phyloP scores from a whole-genome alignment of 37 sponge, comb jelly and placozoan genomes.

The Crambe crambe region DNA sequence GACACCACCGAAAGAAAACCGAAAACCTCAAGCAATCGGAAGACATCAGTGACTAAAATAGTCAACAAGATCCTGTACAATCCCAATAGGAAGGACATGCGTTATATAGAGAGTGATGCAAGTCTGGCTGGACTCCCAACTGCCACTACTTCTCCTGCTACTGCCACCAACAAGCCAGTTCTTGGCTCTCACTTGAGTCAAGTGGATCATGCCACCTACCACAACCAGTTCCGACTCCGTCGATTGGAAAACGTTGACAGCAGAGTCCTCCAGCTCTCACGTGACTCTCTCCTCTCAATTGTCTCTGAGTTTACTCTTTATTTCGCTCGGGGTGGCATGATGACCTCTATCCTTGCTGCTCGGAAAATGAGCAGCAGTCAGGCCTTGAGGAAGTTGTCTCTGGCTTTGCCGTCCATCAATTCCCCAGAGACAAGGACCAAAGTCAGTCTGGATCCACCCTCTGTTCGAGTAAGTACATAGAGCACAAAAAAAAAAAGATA shows the following conservation, averaged over 20 bases:
- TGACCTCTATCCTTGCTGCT: neutral
- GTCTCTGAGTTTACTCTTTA: constrained; percentile 22
- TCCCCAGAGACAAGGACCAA: neutral
- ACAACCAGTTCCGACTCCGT: constrained; percentile 11
- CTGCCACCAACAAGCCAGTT: neutral
- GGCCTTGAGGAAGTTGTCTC: neutral
- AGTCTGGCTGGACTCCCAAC: neutral
- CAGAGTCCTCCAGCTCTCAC: constrained; percentile 19
- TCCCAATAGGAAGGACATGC: constrained; percentile 18
- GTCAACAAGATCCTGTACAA: constrained; percentile 2
- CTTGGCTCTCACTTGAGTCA: too few relatives aligned
- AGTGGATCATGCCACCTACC: neutral
- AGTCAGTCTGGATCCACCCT: neutral
- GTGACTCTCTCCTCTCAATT: constrained; percentile 52
- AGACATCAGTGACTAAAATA: neutral
- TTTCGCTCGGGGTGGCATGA: neutral
- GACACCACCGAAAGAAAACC: neutral
- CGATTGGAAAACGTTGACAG: constrained; percentile 5
- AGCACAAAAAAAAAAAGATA: too few relatives aligned
- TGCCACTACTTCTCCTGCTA: neutral
- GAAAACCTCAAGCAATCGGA: neutral
- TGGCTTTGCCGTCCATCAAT: neutral
- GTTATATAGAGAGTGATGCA: neutral
- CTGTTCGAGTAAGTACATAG: neutral
- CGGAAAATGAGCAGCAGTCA: neutral